phyloP scores from a whole-genome alignment of 2,797 vertebrate genomes.

The Eupleurogrammus muticus region DNA sequence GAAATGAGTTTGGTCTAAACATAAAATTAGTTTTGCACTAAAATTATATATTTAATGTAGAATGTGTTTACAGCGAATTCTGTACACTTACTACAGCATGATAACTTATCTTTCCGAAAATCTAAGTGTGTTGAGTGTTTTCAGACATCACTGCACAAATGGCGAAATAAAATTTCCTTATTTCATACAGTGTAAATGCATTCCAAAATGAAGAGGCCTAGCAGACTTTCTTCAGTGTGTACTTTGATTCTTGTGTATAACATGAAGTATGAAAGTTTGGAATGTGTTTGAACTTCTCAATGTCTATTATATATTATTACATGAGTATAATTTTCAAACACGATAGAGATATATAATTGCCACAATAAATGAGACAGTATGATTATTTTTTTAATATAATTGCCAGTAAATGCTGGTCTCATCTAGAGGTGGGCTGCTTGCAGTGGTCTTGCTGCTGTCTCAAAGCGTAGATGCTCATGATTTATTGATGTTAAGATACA shows the following conservation, averaged over 20 bases:
- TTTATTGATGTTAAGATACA: constrained; percentile 16
- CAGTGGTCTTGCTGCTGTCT: not conserved
- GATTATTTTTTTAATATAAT: constrained; percentile 4
- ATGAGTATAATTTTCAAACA: constrained; percentile 2
- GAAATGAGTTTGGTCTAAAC: not conserved
- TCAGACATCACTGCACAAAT: not conserved
- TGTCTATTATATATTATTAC: constrained; percentile 7
- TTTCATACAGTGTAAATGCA: constrained; percentile 1
- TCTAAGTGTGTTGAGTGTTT: constrained; percentile 4
- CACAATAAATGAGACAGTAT: constrained; percentile 7
- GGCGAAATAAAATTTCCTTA: not conserved
- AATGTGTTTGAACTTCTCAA: constrained; percentile 13
- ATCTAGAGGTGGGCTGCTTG: constrained; percentile 8
- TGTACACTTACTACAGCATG: constrained; percentile 15
- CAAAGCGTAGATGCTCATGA: constrained; percentile 1
- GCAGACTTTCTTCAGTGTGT: constrained; percentile 4
- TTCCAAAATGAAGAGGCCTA: constrained; percentile 9
- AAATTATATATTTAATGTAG: constrained; percentile 2
- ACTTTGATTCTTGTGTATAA: constrained; percentile 19
- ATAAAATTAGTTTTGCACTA: constrained; percentile 27
- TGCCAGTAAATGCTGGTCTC: constrained; percentile 19
- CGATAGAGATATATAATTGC: not conserved
- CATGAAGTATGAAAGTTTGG: constrained; percentile 9
- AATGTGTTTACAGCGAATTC: not conserved
- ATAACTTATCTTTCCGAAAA: not conserved